Conservation (phyloP, 2,113 vertebrate genomes). For the crab-eating macaque (Macaca fascicularis) region DNA sequence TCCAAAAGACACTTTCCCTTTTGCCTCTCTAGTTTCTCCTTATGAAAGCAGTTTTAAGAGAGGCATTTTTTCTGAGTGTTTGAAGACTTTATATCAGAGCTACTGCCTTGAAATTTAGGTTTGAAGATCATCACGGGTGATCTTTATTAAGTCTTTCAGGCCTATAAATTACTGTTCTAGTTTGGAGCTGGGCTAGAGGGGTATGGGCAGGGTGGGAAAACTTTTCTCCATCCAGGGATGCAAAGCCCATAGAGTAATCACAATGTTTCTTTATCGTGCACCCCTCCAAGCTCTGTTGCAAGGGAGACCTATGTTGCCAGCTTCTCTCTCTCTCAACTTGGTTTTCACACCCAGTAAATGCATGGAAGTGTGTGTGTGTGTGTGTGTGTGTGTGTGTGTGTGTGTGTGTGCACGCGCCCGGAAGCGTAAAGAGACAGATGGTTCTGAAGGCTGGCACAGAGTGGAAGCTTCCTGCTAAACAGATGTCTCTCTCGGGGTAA, state of each 20-base stretch:
- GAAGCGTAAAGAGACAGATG: constrained; percentile 63
- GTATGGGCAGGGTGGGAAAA: background rate
- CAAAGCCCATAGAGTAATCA: background rate
- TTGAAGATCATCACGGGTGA: background rate
- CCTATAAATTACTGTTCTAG: background rate
- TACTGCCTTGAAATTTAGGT: background rate
- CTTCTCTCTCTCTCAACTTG: background rate
- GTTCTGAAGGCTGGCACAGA: constrained; percentile 40
- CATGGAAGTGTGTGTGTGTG: background rate
- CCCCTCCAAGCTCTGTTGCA: background rate
- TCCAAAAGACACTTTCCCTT: background rate
- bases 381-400: background rate
- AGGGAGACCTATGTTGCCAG: background rate
- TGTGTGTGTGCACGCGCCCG: background rate
- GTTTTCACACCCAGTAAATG: background rate
- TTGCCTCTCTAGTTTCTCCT: background rate
- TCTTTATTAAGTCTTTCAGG: background rate
- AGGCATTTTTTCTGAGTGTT: background rate
- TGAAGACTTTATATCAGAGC: background rate
- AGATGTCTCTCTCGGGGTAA: constrained; percentile 39
- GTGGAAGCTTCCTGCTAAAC: constrained; percentile 5
- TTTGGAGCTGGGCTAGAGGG: background rate
- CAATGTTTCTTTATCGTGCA: background rate
- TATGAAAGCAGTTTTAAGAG: background rate
- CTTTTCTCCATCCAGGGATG: fast-evolving